These are phyloP conservation scores for Xylophagus ater DNA, from an alignment of 2,888 invertebrate genomes.

Conservation along the genomic window DNA sequence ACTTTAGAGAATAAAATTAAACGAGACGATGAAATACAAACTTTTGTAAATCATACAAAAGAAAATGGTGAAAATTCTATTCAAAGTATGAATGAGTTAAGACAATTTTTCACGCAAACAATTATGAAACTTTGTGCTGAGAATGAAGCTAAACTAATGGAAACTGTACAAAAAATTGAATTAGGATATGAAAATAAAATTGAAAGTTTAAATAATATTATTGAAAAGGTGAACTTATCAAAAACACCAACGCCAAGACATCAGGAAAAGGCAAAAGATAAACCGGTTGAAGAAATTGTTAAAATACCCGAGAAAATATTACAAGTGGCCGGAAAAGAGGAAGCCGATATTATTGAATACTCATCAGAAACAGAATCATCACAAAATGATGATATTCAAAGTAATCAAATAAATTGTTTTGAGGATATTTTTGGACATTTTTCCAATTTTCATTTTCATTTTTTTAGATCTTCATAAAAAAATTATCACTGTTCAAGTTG, in stretches of 20 bases:
- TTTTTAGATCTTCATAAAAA: too few relatives aligned
- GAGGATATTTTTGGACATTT: too few relatives aligned
- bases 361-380: not conserved
- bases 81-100: too few relatives aligned
- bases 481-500: too few relatives aligned
- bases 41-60: constrained; percentile 2
- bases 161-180: constrained; percentile 15
- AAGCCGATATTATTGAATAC: constrained; percentile 15
- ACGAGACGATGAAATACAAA: not conserved
- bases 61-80: not conserved
- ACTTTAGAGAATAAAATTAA: constrained; percentile 5
- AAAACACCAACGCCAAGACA: constrained; percentile 27
- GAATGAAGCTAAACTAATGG: constrained; percentile 14
- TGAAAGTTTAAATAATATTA: constrained; percentile 6
- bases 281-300: constrained; percentile 23
- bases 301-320: constrained; percentile 23
- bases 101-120: constrained; percentile 8
- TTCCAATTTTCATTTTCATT: too few relatives aligned
- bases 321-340: constrained; percentile 24
- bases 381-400: too few relatives aligned
- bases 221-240: constrained; percentile 18
- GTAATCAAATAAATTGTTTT: too few relatives aligned
- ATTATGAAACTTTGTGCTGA: constrained; percentile 9
- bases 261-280: constrained; percentile 22
- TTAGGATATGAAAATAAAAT: constrained; percentile 12